A percentile compares a stretch with the other conserved stretches of the same genome.
phyloP scores from a whole-genome alignment of 2,113 vertebrate genomes.

The Cichladusa arquata region DNA sequence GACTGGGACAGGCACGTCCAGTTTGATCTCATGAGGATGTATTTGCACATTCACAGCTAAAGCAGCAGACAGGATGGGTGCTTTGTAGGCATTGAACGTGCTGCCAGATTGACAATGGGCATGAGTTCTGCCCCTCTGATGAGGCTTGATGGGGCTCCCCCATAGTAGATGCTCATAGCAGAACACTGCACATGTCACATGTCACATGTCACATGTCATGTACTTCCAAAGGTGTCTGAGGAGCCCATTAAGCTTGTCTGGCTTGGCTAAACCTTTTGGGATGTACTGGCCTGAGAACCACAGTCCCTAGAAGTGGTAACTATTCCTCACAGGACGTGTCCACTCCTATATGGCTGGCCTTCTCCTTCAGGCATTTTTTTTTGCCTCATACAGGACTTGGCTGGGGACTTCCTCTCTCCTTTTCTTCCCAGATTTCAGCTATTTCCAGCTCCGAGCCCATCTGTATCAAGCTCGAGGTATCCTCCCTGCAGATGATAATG shows the following conservation, averaged over 20 bases:
- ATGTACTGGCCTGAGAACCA: background rate
- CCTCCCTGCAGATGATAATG: slow-evolving; percentile 86
- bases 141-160: background rate
- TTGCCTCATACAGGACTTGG: background rate
- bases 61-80: background rate
- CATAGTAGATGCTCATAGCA: background rate
- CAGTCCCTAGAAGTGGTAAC: background rate
- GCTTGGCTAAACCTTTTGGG: background rate
- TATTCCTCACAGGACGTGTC: background rate
- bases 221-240: background rate
- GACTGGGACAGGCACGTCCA: background rate
- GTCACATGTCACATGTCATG: background rate
- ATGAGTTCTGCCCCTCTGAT: background rate
- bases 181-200: background rate
- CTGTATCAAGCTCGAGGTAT: slow-evolving; percentile 91
- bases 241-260: background rate
- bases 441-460: slow-evolving; percentile 92
- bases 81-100: background rate
- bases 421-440: slow-evolving; percentile 76
- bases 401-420: background rate
- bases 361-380: background rate
- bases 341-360: background rate
- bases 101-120: background rate
- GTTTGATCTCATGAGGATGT: background rate
- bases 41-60: background rate